Evolutionary conservation across 2,113 vertebrate genomes (phyloP).

Genomic region (Sardina pilchardus): DNA sequence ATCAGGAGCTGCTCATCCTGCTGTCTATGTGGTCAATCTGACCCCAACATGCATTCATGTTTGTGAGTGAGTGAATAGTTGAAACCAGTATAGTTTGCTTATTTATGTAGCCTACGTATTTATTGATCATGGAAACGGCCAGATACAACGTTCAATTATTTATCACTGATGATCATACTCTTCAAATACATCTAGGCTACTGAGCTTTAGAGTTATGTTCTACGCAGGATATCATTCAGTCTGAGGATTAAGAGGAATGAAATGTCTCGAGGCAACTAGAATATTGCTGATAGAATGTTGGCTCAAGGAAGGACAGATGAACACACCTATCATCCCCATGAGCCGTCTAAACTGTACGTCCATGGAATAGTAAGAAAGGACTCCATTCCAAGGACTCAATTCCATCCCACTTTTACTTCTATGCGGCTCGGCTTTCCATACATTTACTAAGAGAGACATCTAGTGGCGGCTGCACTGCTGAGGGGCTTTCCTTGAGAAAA

Average conservation of each 20-base stretch:
- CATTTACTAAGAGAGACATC: neutral
- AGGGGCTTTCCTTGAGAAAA: neutral
- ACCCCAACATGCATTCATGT: neutral
- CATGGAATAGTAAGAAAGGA: neutral
- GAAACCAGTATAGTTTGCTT: neutral
- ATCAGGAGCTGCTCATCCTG: constrained; percentile 63
- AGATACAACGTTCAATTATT: too few relatives aligned
- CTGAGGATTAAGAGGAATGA: too few relatives aligned
- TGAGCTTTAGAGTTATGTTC: too few relatives aligned
- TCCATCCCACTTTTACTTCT: neutral
- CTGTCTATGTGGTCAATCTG: neutral
- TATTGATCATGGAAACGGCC: neutral
- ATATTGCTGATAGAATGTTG: neutral
- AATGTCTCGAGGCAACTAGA: too few relatives aligned
- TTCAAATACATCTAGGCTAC: too few relatives aligned
- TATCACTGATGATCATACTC: too few relatives aligned
- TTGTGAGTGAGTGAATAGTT: neutral
- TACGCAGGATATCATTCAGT: too few relatives aligned
- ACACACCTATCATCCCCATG: neutral
- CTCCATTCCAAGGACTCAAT: neutral
- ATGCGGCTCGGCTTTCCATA: neutral
- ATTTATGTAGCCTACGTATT: neutral
- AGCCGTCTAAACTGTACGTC: neutral
- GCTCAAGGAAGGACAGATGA: neutral
- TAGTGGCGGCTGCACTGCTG: neutral